phyloP scores from a whole-genome alignment of 2,888 invertebrate species.

The Pyrochroa serraticornis region DNA sequence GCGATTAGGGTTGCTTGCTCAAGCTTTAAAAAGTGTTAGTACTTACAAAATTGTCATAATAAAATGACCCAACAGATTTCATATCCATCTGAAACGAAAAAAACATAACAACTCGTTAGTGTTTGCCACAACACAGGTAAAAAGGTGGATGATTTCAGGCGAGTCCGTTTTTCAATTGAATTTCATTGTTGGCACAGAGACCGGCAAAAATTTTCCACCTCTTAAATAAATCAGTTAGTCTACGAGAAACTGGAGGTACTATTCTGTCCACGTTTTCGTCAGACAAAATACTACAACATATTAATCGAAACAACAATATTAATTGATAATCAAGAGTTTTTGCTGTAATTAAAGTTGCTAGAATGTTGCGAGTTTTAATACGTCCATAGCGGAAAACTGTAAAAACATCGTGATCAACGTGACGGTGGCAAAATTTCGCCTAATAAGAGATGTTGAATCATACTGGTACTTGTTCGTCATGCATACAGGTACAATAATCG shows the following conservation, averaged over 20 bases:
- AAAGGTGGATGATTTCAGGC: constrained; percentile 48
- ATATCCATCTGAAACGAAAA: constrained; percentile 87
- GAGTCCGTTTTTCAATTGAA: not conserved
- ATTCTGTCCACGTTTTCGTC: constrained; percentile 28
- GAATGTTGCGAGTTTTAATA: constrained; percentile 59
- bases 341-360: constrained; percentile 60
- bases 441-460: no score
- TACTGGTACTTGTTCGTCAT: constrained; percentile 32
- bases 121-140: constrained; percentile 17
- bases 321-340: constrained; percentile 36
- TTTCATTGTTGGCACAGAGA: not conserved
- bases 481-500: constrained; percentile 32
- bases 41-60: constrained; percentile 96
- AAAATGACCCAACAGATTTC: constrained; percentile 95
- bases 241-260: constrained; percentile 25
- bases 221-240: constrained; percentile 28
- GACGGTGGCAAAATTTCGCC: no score
- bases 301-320: constrained; percentile 36
- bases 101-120: constrained; percentile 30
- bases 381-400: constrained; percentile 41
- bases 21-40: constrained; percentile 43
- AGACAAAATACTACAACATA: constrained; percentile 38
- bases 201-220: constrained; percentile 26
- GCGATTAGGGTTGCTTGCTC: not conserved
- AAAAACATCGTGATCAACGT: constrained; percentile 26